Evolutionary conservation across 2,888 invertebrate species (phyloP).

Genomic region (Acleris holmiana): DNA sequence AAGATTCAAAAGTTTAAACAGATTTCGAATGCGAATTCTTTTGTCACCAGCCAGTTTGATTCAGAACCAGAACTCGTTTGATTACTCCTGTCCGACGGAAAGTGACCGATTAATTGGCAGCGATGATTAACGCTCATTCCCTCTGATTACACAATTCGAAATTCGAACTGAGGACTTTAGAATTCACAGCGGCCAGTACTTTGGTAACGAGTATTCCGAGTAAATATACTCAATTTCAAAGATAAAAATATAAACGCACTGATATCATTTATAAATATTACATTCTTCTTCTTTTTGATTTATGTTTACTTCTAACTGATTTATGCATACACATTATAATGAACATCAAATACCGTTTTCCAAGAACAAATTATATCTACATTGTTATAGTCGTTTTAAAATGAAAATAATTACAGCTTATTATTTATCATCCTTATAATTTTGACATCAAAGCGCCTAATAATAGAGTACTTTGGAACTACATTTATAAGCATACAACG

Average conservation of each 20-base stretch:
- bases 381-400: neutral
- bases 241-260: neutral
- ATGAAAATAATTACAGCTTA: slow-evolving; percentile 8
- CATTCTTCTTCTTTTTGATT: no score
- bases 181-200: slow-evolving; percentile 3
- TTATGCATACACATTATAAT: neutral
- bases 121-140: slow-evolving; percentile 31
- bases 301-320: no score
- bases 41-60: neutral
- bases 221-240: no score
- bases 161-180: slow-evolving; percentile 9
- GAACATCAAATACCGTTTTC: neutral
- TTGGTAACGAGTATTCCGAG: no score
- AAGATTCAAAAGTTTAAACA: neutral
- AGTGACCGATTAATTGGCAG: slow-evolving; percentile 26
- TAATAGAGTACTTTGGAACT: slow-evolving; percentile 47
- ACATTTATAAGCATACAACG: slow-evolving; percentile 25
- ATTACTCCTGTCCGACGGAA: slow-evolving; percentile 17
- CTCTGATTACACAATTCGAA: slow-evolving; percentile 16
- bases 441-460: slow-evolving; percentile 36
- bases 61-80: slow-evolving; percentile 17
- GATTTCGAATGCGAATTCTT: neutral
- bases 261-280: neutral
- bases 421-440: slow-evolving; percentile 4
- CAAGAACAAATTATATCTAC: neutral